Base-by-base conservation (phyloP, 2,113 vertebrate species). In the Smithornis capensis region DNA sequence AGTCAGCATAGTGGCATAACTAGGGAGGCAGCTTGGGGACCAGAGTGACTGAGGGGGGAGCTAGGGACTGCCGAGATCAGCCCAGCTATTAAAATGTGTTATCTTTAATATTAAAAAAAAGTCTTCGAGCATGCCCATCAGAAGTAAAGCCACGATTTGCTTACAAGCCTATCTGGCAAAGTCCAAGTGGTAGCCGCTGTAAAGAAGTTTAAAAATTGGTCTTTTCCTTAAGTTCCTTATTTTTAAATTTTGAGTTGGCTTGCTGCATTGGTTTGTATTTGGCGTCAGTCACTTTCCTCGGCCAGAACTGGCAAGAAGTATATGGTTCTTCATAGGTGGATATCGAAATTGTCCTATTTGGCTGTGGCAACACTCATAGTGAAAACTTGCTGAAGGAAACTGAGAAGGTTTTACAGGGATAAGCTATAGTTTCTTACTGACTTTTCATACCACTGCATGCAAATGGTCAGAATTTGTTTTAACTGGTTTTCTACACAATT, bases 101-200 rank as follows among this genome's bases (percentile, higher is more conserved):
- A 37, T 9, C n/a, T 4, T 42, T 83, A 60, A 55, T 64, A 53
- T 14, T 37, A 28, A n/a, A 38, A 47, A 63, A 29, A 35, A 13
- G 3, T 25, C 33, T 75, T 65, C 22, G 21, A 52, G 37, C 0
- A 0, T 47, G 27, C 35, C 42, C 3, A 1, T 63, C 33, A 71
- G 44, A 84, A 23, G 29, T 19, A 42, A 83, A 75, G 1, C 16
- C 35, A 21, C 0, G 0, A 2, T 67, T 68, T 68, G 18, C 44
- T 35, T 89, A 5, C 38, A n/a, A 19, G 33, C 0, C 0, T 7
- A 12, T 42, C 49, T 79, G 47, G 38, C 52, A 37, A 75, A 92
- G 35, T 56, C 9, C 23, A 59, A 29, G 38, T 59, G 27, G 42
- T 47, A 63, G 71, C 71, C 80, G 49, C 44, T 83, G 29, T 64